Evolutionary conservation across 2,888 invertebrate genomes (phyloP), one percentile per base, ranked within the genome.

Genomic region (Rhopalosiphum nymphaeae): DNA sequence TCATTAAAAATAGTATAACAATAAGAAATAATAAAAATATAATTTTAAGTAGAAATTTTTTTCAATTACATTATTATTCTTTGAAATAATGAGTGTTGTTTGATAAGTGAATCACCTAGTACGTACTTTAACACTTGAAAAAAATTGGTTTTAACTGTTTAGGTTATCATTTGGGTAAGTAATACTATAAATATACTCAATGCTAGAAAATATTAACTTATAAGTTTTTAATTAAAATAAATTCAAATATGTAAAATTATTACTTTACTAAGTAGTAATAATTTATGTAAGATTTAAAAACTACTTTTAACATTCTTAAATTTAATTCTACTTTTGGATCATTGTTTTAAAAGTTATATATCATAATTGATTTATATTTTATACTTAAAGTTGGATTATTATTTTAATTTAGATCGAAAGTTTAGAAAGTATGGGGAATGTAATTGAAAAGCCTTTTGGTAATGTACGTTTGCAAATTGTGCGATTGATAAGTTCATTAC

Each of bases 391-490:
- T 89, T 88, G 3, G n/a, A 9, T 67, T 61, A 44, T 78, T 53
- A 53, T 61, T 85, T 94, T 49, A 86, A 94, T 89, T 56, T 85
- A 94, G 93, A 86, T 94, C 11, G 93, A 94, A 29, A 94, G 93
- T 42, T 61, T 94, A 21, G 93, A 86, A 42, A 61, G 57, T 42
- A 94, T 94, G 57, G 86, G 61, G 26, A 86, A 94, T 95, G 91
- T 97, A 95, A 96, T 98, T 95, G 97, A 97, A 95, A 97, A 97
- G 95, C 98, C 98, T 56, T 96, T 98, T 95, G 98, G 98, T 94
- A 97, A 97, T 96, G 97, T 98, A 89, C 97, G 98, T 95, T 96
- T 98, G 95, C 98, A 98, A 96, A 97, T 98, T 95, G 97, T 98
- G 95, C 97, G 97, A 96, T 96, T 99, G 95, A 96, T 98, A 95